A percentile compares a stretch with the other conserved stretches of the same genome.
phyloP scores from a whole-genome alignment of 2,797 vertebrate species.

The Poeciliopsis paucimaculata region DNA sequence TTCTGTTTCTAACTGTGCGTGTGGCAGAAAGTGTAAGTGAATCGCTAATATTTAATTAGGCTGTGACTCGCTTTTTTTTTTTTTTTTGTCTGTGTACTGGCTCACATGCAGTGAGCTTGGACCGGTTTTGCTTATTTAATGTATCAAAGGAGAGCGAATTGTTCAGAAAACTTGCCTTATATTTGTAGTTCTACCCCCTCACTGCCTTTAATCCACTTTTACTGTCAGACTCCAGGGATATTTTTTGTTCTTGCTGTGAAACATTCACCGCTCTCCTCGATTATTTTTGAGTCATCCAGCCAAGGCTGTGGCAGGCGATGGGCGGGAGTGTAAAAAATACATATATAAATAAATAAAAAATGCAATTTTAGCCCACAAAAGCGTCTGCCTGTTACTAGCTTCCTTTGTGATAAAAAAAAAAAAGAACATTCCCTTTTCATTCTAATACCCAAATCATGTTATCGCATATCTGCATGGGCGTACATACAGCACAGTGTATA shows the following conservation, averaged over 20 bases:
- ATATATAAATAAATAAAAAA: conserved; percentile 12
- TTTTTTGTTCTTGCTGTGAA: conserved; percentile 46
- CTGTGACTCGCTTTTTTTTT: conserved; percentile 8
- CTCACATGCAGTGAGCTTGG: conserved; percentile 19
- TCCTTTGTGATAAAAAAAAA: background rate
- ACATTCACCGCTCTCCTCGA: conserved; percentile 50
- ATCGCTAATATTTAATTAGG: conserved; percentile 24
- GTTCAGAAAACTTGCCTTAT: conserved; percentile 17
- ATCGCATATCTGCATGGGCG: background rate
- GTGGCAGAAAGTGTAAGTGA: conserved; percentile 37
- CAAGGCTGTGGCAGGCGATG: conserved; percentile 59
- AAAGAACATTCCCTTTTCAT: background rate
- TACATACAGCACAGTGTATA: background rate
- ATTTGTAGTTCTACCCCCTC: conserved; percentile 41
- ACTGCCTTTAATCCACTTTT: conserved; percentile 28
- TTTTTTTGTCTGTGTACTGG: background rate
- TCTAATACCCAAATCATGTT: background rate
- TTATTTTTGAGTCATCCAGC: conserved; percentile 68
- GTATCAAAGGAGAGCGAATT: conserved; percentile 24
- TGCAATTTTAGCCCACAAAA: conserved; percentile 55
- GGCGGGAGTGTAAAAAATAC: conserved; percentile 59
- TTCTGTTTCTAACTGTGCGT: conserved; percentile 44
- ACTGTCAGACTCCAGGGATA: conserved; percentile 55
- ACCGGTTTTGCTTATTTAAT: conserved; percentile 9
- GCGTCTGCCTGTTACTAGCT: conserved; percentile 56